Percentiles rank a stretch among this genome's conserved stretches.
Conservation (phyloP, 2,888 invertebrate species). For the Acrobasis consociella region DNA sequence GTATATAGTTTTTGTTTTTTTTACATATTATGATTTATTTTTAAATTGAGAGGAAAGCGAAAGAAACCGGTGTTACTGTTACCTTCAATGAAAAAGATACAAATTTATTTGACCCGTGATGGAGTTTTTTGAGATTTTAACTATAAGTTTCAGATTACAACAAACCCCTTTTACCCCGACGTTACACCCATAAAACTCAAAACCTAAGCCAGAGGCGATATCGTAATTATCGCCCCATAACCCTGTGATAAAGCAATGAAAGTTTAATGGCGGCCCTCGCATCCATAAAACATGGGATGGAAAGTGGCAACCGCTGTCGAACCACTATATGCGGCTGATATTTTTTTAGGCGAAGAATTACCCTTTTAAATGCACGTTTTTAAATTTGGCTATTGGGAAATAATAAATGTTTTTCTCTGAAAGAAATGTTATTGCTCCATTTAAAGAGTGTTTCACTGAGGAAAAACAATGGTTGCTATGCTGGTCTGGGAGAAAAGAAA, state of each 20-base stretch:
- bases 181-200: not conserved
- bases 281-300: constrained; percentile 72
- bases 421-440: not conserved
- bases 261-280: constrained; percentile 61
- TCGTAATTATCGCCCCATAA: constrained; percentile 29
- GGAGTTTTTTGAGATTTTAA: no score
- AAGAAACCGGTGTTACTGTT: no score
- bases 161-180: no score
- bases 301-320: constrained; percentile 66
- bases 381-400: not conserved
- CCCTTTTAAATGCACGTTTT: constrained; percentile 26
- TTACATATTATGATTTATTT: no score
- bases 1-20: no score
- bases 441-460: no score
- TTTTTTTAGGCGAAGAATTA: constrained; percentile 40
- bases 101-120: no score
- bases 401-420: not conserved
- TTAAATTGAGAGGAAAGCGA: no score
- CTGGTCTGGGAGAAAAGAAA: no score
- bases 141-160: no score
- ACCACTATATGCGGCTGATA: constrained; percentile 45
- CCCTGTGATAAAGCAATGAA: constrained; percentile 61
- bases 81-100: no score
- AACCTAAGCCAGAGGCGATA: constrained; percentile 14
- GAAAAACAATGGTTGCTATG: no score